These are phyloP conservation scores for Pseudonaja textilis DNA, from an alignment of 2,113 vertebrate genomes.

Conservation along the genomic window DNA sequence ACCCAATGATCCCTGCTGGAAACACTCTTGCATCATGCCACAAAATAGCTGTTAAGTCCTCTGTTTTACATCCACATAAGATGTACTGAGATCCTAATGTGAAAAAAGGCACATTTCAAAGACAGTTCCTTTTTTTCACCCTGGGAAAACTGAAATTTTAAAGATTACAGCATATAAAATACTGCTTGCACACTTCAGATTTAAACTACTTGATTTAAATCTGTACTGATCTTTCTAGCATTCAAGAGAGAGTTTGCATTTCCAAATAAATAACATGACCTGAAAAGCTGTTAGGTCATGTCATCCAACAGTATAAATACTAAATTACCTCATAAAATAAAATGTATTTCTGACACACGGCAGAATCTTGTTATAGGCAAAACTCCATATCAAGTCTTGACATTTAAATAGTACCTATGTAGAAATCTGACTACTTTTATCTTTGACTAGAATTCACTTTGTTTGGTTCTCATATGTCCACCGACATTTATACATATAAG, in stretches of 20 bases:
- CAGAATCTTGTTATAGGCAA: neutral
- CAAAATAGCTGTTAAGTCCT: neutral
- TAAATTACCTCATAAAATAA: neutral
- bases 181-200: neutral
- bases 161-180: neutral
- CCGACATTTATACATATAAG: neutral
- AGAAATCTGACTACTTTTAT: neutral
- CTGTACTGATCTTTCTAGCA: neutral
- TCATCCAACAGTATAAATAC: neutral
- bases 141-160: neutral
- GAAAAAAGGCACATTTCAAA: neutral
- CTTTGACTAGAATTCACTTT: neutral
- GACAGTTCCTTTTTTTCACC: neutral
- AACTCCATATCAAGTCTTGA: slow-evolving; percentile 15
- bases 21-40: neutral
- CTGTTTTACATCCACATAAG: neutral
- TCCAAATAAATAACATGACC: slow-evolving; percentile 6
- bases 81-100: neutral
- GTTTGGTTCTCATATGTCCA: neutral
- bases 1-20: neutral
- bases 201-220: neutral
- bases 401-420: slow-evolving; percentile 7
- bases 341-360: slow-evolving; percentile 19
- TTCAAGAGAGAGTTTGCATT: neutral
- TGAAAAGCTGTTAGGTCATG: slow-evolving; percentile 8